Evolutionary conservation across 2,888 invertebrate species (phyloP).

Genomic region (Miltochrista miniata): DNA sequence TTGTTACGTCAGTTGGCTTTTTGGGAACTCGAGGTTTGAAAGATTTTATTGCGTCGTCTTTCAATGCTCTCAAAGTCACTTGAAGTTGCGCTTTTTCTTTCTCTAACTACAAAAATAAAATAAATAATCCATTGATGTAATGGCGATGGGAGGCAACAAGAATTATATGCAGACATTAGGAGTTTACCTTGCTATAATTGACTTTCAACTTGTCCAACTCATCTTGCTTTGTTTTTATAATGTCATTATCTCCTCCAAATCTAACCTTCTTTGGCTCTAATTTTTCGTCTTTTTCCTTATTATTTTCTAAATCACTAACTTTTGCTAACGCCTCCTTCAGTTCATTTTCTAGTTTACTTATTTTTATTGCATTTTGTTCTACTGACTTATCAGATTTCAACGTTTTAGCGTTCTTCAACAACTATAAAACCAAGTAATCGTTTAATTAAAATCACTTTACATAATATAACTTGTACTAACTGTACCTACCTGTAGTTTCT

Average conservation of each 20-base stretch:
- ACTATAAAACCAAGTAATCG: conserved; percentile 53
- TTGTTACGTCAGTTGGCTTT: conserved; percentile 88
- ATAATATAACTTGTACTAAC: not conserved
- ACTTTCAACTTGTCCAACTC: conserved; percentile 83
- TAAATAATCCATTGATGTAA: conserved; percentile 17
- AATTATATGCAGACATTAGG: not conserved
- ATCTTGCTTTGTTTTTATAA: conserved; percentile 72
- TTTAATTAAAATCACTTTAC: not conserved
- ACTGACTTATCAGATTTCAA: conserved; percentile 80
- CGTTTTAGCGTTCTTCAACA: conserved; percentile 82
- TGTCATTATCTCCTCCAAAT: conserved; percentile 72
- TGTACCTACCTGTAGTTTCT: conserved; percentile 82
- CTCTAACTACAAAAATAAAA: conserved; percentile 70
- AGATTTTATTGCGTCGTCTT: conserved; percentile 85
- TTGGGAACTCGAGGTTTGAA: conserved; percentile 89
- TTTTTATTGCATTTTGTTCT: conserved; percentile 85
- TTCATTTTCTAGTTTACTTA: conserved; percentile 85
- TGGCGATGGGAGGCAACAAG: not conserved
- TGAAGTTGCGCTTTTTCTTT: conserved; percentile 87
- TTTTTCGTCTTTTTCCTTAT: conserved; percentile 73
- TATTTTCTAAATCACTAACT: conserved; percentile 81
- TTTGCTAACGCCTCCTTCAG: conserved; percentile 83
- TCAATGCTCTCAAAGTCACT: conserved; percentile 85
- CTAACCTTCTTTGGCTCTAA: conserved; percentile 76
- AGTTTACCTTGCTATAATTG: conserved; percentile 67